Conservation (phyloP, 2,113 vertebrate species). For the Proteles cristata region DNA sequence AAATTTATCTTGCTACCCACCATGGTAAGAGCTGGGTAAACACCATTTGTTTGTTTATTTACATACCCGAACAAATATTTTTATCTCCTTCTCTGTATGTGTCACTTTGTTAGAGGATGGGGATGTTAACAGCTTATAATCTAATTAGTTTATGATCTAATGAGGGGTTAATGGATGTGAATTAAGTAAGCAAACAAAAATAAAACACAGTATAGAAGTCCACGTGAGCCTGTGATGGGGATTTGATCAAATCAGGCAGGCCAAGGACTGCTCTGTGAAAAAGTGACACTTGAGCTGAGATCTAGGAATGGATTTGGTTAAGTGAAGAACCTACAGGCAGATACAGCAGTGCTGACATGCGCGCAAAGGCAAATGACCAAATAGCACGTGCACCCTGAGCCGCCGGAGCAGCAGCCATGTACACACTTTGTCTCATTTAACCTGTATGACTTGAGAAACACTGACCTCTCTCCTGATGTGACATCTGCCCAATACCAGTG, state of each 20-base stretch:
- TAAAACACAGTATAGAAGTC: background rate
- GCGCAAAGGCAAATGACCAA: background rate
- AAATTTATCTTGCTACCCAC: background rate
- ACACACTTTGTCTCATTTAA: background rate
- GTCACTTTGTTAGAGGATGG: background rate
- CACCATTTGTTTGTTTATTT: background rate
- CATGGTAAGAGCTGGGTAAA: background rate
- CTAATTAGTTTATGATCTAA: background rate
- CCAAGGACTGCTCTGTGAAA: background rate
- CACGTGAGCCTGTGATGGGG: background rate
- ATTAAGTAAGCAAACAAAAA: background rate
- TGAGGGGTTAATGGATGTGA: background rate
- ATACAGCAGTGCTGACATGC: background rate
- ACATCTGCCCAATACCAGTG: background rate
- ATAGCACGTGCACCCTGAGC: background rate
- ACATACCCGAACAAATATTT: background rate
- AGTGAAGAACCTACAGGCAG: background rate
- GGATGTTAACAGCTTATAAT: background rate
- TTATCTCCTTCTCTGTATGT: background rate
- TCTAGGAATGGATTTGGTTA: background rate
- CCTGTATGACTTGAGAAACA: background rate
- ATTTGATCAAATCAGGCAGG: background rate
- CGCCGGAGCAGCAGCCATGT: background rate
- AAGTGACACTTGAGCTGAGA: background rate
- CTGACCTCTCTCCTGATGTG: background rate